A percentile compares a stretch with the other conserved stretches of the same genome.
phyloP scores from a whole-genome alignment of 2,888 invertebrate genomes.

The Spisula subtruncata region DNA sequence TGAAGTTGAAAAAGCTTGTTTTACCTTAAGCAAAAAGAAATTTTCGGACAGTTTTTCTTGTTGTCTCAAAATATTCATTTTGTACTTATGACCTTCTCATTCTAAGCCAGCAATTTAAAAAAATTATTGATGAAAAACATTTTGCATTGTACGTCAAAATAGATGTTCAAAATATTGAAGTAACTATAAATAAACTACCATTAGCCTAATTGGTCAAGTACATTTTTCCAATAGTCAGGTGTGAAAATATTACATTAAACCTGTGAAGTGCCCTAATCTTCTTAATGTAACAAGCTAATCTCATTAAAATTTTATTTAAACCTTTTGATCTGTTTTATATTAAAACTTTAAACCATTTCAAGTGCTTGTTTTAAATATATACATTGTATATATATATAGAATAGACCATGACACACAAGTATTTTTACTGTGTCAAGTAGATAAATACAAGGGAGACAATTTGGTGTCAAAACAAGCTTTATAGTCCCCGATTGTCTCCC shows the following conservation, averaged over 20 bases:
- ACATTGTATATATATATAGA: too few relatives aligned
- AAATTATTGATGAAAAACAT: too few relatives aligned
- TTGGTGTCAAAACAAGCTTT: neutral
- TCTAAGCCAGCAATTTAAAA: too few relatives aligned
- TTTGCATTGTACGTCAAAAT: too few relatives aligned
- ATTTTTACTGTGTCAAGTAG: neutral
- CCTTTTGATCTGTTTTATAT: slow-evolving; percentile 15
- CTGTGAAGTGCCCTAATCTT: neutral
- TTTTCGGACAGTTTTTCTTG: too few relatives aligned
- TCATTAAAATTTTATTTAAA: neutral
- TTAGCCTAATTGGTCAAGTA: neutral
- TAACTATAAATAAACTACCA: neutral
- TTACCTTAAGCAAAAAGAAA: too few relatives aligned
- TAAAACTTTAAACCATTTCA: slow-evolving; percentile 20
- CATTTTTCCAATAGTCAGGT: slow-evolving; percentile 4
- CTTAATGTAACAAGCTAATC: neutral
- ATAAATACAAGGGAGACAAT: slow-evolving; percentile 15
- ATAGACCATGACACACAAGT: neutral
- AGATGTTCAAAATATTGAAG: neutral
- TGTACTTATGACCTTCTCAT: too few relatives aligned
- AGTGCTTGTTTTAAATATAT: neutral
- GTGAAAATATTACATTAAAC: neutral
- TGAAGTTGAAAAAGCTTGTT: too few relatives aligned
- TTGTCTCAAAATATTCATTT: too few relatives aligned
- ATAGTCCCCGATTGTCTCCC: neutral